Conservation (phyloP, 2,113 vertebrate species). For the Columba livia region DNA sequence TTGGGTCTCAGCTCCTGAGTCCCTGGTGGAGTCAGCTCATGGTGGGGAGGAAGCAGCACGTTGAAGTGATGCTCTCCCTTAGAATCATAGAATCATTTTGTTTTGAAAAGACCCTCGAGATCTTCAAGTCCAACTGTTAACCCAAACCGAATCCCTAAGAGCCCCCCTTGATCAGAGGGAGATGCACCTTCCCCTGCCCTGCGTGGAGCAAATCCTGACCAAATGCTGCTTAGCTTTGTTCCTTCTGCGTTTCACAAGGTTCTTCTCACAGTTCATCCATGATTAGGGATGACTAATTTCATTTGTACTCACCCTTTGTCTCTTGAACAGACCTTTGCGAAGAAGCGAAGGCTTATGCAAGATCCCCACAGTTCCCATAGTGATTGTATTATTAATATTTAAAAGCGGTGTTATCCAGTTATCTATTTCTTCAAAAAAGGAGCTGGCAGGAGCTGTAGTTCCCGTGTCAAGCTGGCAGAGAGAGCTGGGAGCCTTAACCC, state of each 20-base stretch:
- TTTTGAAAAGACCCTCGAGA: no score
- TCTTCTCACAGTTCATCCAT: neutral
- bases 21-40: accelerated
- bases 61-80: no score
- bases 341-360: neutral
- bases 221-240: accelerated
- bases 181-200: neutral
- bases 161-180: neutral
- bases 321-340: neutral
- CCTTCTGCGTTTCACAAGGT: accelerated
- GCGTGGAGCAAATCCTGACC: accelerated
- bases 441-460: neutral
- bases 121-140: no score
- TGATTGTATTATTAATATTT: neutral
- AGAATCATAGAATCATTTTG: no score
- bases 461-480: neutral
- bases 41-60: accelerated
- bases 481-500: neutral
- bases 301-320: accelerated
- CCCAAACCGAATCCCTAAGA: no score
- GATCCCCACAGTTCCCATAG: neutral
- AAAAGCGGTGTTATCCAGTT: neutral
- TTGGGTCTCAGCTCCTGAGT: neutral
- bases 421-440: neutral
- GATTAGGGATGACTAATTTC: neutral